phyloP scores from a whole-genome alignment of 2,888 invertebrate genomes.

The Melanotus villosus region DNA sequence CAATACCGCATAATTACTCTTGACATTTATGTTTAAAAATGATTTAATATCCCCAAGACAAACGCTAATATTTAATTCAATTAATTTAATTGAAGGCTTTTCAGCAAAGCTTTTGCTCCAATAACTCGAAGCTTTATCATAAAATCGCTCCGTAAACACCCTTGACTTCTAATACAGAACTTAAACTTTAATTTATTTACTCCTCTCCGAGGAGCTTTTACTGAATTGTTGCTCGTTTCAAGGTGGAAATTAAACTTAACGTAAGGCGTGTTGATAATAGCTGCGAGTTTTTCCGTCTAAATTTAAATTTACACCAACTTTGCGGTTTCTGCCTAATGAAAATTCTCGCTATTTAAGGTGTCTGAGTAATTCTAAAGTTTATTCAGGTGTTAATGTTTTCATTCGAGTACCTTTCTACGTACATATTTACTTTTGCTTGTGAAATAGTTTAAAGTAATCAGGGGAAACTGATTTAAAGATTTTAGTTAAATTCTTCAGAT shows the following conservation, averaged over 20 bases:
- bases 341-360: no score
- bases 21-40: no score
- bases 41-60: background rate
- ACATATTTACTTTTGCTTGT: no score
- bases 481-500: no score
- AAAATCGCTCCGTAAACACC: slow-evolving; percentile 1
- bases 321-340: background rate
- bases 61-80: background rate
- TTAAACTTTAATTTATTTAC: slow-evolving; percentile 7
- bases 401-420: no score
- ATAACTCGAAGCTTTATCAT: slow-evolving; percentile 5
- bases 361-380: no score
- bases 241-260: background rate
- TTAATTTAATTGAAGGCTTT: slow-evolving; percentile 5
- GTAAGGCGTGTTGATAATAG: background rate
- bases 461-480: no score
- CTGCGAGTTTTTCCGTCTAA: background rate
- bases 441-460: no score
- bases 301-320: background rate
- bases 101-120: background rate
- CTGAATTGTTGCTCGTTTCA: background rate
- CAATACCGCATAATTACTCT: no score
- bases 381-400: no score
- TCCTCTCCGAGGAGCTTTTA: background rate
- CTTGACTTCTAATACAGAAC: background rate